phyloP scores from a whole-genome alignment of 2,888 invertebrate species.

The Gastrophysa polygoni region DNA sequence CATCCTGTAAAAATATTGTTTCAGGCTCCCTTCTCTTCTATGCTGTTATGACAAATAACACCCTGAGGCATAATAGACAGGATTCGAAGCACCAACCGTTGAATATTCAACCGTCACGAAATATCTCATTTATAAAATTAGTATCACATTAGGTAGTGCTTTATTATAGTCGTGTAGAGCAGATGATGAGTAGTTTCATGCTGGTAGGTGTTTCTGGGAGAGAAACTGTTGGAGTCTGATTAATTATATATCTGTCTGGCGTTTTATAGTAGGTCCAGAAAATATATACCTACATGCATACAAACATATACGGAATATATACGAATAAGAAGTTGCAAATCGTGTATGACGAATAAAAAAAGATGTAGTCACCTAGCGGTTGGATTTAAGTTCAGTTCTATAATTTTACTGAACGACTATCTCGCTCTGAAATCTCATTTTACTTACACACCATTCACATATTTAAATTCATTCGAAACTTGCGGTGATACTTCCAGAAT shows the following conservation, averaged over 20 bases:
- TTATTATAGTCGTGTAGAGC: slow-evolving; percentile 6
- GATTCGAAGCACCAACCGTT: background rate
- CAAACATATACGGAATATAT: too few species aligned
- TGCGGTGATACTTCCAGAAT: too few species aligned
- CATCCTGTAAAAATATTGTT: slow-evolving; percentile 12
- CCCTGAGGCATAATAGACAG: slow-evolving; percentile 2
- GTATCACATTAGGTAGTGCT: slow-evolving; percentile 12
- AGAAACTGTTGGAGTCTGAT: slow-evolving; percentile 1
- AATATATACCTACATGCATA: too few species aligned
- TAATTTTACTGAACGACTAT: too few species aligned
- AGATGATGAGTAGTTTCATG: slow-evolving; percentile 3
- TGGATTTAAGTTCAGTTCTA: too few species aligned
- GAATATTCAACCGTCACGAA: slow-evolving; percentile 4
- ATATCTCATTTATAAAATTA: slow-evolving; percentile 16
- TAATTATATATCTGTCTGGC: slow-evolving; percentile 2
- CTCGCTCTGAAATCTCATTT: too few species aligned
- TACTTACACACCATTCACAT: too few species aligned
- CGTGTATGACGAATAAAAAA: too few species aligned
- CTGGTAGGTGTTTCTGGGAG: slow-evolving; percentile 4
- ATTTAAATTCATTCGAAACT: too few species aligned
- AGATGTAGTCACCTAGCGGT: too few species aligned
- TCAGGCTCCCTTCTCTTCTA: slow-evolving; percentile 1
- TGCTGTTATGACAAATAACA: slow-evolving; percentile 14
- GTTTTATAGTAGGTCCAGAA: too few species aligned
- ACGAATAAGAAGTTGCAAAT: too few species aligned